A percentile compares a stretch with the other conserved stretches of the same genome.
Conservation (phyloP, 1,140 invertebrate genomes). For the Globodera rostochiensis region DNA sequence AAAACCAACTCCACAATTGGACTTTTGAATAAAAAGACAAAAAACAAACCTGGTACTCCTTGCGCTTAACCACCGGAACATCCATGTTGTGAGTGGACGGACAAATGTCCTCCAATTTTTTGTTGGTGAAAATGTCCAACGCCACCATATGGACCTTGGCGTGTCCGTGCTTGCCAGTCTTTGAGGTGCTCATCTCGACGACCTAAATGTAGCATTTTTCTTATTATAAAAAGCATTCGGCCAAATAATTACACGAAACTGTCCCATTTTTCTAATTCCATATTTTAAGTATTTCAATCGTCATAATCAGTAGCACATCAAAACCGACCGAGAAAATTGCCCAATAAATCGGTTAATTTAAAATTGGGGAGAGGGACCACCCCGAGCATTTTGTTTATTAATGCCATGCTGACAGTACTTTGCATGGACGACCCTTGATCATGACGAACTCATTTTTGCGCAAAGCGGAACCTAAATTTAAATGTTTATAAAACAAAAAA, state of each 20-base stretch:
- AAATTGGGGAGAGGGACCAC: no score
- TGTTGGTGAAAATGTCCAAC: constrained; percentile 94
- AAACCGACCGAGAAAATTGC: no score
- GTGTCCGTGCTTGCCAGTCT: constrained; percentile 99
- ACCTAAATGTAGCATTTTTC: constrained; percentile 66
- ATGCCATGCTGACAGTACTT: constrained; percentile 67
- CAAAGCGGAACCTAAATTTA: constrained; percentile 68
- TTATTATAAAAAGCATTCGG: no score
- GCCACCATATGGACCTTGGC: constrained; percentile 98
- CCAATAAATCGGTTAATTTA: no score
- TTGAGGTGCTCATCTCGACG: constrained; percentile 99
- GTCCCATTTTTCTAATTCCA: no score
- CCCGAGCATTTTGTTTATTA: background rate
- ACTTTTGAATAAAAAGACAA: constrained; percentile 11
- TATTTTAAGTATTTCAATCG: no score
- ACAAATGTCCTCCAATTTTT: constrained; percentile 99
- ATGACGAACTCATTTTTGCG: constrained; percentile 98
- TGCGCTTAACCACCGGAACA: constrained; percentile 93
- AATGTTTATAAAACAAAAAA: background rate
- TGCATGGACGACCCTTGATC: constrained; percentile 94
- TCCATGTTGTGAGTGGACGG: constrained; percentile 99
- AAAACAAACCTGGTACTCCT: constrained; percentile 76
- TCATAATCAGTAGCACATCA: no score
- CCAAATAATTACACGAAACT: no score
- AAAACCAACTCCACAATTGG: no score